Evolutionary conservation across 2,797 vertebrate species (phyloP).

Genomic region (Pristis pectinata): DNA sequence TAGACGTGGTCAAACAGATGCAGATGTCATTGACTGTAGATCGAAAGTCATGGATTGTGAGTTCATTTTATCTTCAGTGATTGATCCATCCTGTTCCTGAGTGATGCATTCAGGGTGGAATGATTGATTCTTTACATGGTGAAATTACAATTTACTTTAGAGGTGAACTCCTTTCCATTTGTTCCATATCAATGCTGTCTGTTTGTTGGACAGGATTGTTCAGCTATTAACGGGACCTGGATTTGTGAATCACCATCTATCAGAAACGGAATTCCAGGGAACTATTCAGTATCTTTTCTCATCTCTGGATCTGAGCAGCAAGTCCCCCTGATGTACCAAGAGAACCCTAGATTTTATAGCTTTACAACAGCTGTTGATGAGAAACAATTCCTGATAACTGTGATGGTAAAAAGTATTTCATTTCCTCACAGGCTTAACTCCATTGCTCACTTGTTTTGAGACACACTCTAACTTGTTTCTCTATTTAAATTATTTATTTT

Average conservation of each 20-base stretch:
- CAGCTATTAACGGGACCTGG: neutral
- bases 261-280: no score
- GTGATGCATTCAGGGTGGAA: neutral
- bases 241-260: neutral
- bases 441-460: neutral
- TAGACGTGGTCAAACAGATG: neutral
- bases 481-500: neutral
- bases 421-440: neutral
- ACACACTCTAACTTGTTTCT: neutral
- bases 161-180: neutral
- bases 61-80: neutral
- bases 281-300: neutral
- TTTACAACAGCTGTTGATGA: neutral
- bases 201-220: neutral
- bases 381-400: neutral
- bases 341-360: neutral
- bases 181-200: neutral
- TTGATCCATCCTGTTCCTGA: neutral
- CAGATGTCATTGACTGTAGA: neutral
- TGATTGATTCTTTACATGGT: neutral
- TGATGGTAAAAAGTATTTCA: neutral
- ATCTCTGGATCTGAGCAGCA: neutral
- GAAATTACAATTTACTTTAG: neutral
- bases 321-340: neutral
- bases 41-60: neutral